A percentile compares a stretch with the other conserved stretches of the same genome.
Evolutionary conservation across 2,113 vertebrate genomes (phyloP).

Genomic region (Laticauda laticaudata): DNA sequence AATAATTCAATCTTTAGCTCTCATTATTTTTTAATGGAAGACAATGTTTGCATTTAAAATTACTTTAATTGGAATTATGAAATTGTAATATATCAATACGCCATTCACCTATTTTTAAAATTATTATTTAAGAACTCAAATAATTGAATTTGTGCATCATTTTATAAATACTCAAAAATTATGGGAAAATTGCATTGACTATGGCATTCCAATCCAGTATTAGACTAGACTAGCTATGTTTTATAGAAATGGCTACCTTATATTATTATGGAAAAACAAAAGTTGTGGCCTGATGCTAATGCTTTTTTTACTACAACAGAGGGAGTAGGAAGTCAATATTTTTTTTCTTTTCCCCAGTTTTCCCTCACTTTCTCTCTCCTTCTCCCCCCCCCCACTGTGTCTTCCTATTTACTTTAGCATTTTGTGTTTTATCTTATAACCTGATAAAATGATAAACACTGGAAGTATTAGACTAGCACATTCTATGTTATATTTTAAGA

Average conservation of each 20-base stretch:
- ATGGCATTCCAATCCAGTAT: background rate
- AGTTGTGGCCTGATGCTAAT: too few relatives aligned
- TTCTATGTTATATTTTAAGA: background rate
- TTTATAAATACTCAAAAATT: background rate
- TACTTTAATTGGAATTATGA: background rate
- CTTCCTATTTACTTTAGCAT: too few relatives aligned
- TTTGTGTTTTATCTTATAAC: too few relatives aligned
- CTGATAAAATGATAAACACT: too few relatives aligned
- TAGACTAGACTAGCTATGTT: background rate
- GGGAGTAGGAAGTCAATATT: too few relatives aligned
- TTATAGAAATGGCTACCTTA: too few relatives aligned
- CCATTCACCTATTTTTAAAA: background rate
- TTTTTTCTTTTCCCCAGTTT: too few relatives aligned
- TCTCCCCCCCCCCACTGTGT: too few relatives aligned
- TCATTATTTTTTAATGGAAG: background rate
- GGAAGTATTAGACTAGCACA: background rate
- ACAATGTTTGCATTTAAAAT: background rate
- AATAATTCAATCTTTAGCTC: background rate
- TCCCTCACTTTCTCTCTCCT: too few relatives aligned
- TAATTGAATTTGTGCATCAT: background rate
- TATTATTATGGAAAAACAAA: too few relatives aligned
- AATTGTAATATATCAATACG: background rate
- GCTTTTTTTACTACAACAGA: too few relatives aligned
- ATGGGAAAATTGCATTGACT: background rate
- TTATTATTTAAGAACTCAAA: background rate